Evolutionary conservation across 1,140 invertebrate genomes (phyloP), one percentile per base, ranked within the genome.

Genomic region (Drosophila arawakana): DNA sequence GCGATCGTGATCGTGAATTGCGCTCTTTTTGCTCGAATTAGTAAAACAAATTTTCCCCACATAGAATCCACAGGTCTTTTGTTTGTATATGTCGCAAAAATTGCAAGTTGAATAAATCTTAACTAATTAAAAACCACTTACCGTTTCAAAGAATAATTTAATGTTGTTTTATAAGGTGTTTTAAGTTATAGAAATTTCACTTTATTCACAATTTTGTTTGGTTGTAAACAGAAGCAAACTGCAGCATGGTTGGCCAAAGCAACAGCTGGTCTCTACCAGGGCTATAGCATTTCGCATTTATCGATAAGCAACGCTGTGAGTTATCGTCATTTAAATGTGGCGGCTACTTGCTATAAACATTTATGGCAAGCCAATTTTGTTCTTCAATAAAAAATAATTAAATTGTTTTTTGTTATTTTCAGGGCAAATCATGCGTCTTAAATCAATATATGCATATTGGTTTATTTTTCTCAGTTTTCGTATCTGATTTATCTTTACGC

Each of bases 1-100:
- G 41, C n/a, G 88, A 85, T 0, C 35, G 43, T 9, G 78, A 89
- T 6, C 81, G 74, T 3, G 81, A 90, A 10, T 35, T 55, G 7
- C 52, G 76, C 0, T 71, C 58, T 3, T 66, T 90, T 5, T 84
- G 82, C 34, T 54, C 70, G 13, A 73, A 55, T 8, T 84, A 68
- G 41, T 43, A 41, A 35, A 9, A 1, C n/a, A 3, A 3, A 44
- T 13, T 9, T 9, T 15, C n/a, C 15, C 41, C 30, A 44, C 44
- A 18, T 9, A 54, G 39, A 70, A 60, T 69, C 66, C 34, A 62
- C 58, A 70, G 67, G 58, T 68, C 15, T 37, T 37, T 50, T 15
- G 11, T 37, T 41, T 6, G 5, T 41, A 5, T 57, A 35, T 25
- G 35, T 57, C 35, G 35, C 35, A 41, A 41, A 57, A 57, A 21